Evolutionary conservation across 2,888 invertebrate genomes (phyloP), one percentile per base, ranked within the genome.

Genomic region (Dynastes hyllus): DNA sequence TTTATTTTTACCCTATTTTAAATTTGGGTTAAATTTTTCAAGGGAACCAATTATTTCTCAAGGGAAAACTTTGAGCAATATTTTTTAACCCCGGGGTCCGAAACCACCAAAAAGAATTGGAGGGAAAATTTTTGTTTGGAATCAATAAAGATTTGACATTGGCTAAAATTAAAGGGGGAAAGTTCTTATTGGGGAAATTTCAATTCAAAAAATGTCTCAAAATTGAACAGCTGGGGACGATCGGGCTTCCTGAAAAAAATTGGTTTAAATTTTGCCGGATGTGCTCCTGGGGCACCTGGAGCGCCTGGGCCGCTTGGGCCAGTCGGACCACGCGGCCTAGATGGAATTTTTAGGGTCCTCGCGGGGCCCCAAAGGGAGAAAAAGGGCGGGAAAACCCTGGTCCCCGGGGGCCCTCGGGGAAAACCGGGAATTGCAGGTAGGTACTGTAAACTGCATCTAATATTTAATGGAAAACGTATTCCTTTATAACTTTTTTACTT

Each of bases 31-130:
- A n/a, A n/a, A n/a, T n/a, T n/a, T n/a, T n/a, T n/a, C n/a, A n/a
- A n/a, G n/a, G 69, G 29, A 51, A 51, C 51, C 1, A 69, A 40
- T 45, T 75, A 50, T 75, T 16, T 75, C 29, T 45, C 2, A 75
- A 75, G 13, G 73, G n/a, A 61, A 4, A 61, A 75, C 22, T 75
- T 75, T 40, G 40, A 75, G n/a, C 13, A 45, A 4, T 61, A 75
- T 61, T 61, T 75, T 2, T 61, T 75, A 1, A 61, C 45, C 13
- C 13, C 45, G 3, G 13, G 2, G 45, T 61, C 73, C 11, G 61
- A 75, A 1, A 22, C 13, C 4, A 63, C 45, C 27, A 61, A 13
- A 40, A 1, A 75, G 27, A 75, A 27, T 13, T 75, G 40, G 50
- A 11, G 11, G n/a, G n/a, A n/a, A 40, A 50, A 2, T 40, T 75